Evolutionary conservation across 2,888 invertebrate genomes (phyloP).

Genomic region (Lacanobia oleracea): DNA sequence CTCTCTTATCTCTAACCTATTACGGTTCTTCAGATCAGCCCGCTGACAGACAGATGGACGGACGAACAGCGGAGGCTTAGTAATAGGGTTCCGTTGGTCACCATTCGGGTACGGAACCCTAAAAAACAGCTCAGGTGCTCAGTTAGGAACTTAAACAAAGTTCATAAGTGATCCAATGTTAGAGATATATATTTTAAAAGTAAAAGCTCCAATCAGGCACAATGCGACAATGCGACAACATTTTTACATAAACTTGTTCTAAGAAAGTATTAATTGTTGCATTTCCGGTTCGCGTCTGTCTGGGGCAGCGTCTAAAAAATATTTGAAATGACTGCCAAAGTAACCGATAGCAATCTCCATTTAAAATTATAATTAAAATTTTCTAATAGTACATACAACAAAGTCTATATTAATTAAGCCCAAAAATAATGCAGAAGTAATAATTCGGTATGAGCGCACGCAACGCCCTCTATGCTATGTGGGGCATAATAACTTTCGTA

Average conservation of each 20-base stretch:
- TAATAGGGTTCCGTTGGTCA: too few species aligned
- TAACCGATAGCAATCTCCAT: conserved; percentile 2
- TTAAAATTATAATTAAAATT: conserved; percentile 27
- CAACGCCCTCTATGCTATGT: conserved; percentile 66
- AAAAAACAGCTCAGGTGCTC: too few species aligned
- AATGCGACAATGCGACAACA: neutral
- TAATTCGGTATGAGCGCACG: conserved; percentile 57
- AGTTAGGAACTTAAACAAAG: neutral
- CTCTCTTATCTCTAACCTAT: too few species aligned
- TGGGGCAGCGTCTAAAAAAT: neutral
- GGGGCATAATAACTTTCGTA: conserved; percentile 72
- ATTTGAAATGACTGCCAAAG: neutral
- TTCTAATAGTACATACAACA: conserved; percentile 3
- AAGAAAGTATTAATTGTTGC: too few species aligned
- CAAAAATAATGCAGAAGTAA: conserved; percentile 54
- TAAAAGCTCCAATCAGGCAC: too few species aligned
- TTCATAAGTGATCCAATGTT: neutral
- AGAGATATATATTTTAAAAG: too few species aligned
- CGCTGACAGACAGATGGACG: too few species aligned
- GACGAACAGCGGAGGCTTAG: too few species aligned
- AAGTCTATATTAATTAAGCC: conserved; percentile 48
- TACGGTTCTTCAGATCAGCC: too few species aligned
- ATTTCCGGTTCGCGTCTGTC: too few species aligned
- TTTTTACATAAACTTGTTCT: neutral
- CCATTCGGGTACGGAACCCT: too few species aligned